Base-by-base conservation (phyloP, 2,888 invertebrate species). In the Drosophila colorata region DNA sequence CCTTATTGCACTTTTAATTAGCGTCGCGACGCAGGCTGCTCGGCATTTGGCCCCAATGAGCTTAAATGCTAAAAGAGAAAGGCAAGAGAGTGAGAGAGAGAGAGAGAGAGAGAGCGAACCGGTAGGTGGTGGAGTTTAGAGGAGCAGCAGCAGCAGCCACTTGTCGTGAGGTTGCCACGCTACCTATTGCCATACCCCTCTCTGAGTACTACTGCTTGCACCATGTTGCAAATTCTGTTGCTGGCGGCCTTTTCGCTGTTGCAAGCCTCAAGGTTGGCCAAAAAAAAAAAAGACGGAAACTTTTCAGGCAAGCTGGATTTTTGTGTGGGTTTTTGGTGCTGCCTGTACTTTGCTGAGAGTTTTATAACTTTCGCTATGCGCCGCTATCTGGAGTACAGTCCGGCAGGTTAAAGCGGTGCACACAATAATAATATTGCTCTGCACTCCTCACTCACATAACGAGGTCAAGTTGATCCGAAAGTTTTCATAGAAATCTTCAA, bases 1-100 rank as follows among this genome's bases (percentile, higher is more conserved):
- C 49, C 78, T 85, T 80, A 81, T 81, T 84, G 85, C 84, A 84
- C 86, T 86, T 83, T 84, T 84, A 84, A 84, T 84, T 84, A 84
- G 84, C 86, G 78, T 71, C 81, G 81, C 81, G 81, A 72, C 79
- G 61, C 67, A 53, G 66, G 43, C 67, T 66, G 63, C 69, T 63
- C 69, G 70, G 64, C 78, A 72, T 80, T 78, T 78, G 80, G 82
- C 69, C 80, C 77, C 79, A 83, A 83, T 80, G 85, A 83, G 80
- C 85, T 83, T 82, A 83, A 83, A 74, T 77, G 75, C 37, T 28
- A 70, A 70, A 28, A 38, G 46, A n/a, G 41, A 16, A 8, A 14
- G 38, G 8, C 14, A 16, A 9, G 7, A 13, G 18, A 6, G n/a
- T n/a, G 8, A 14, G 31, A 14, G 11, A 6, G 33, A 1, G 5